Percentiles rank a stretch among this genome's conserved stretches.
phyloP scores from a whole-genome alignment of 2,113 vertebrate genomes.

The Hemiprocne comata region DNA sequence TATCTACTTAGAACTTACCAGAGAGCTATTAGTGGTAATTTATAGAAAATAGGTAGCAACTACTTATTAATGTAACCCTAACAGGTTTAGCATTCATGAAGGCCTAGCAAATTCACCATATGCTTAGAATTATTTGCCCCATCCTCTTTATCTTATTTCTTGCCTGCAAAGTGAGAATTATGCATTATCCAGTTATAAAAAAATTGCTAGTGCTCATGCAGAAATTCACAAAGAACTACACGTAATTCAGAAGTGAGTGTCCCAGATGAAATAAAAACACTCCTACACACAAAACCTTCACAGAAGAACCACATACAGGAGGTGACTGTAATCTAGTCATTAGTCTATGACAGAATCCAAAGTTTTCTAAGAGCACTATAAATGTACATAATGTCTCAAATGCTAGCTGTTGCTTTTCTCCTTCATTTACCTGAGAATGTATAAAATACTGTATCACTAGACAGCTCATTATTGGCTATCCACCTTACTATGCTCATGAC shows the following conservation, averaged over 20 bases:
- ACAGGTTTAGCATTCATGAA: background rate
- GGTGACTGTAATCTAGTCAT: background rate
- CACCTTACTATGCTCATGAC: background rate
- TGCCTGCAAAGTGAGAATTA: conserved; percentile 22
- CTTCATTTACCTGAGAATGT: conserved; percentile 43
- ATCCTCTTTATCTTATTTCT: background rate
- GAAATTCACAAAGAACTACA: conserved; percentile 10
- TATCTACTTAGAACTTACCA: background rate
- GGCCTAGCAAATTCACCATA: background rate
- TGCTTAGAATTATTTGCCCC: background rate
- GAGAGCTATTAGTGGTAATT: background rate
- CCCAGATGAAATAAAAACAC: conserved; percentile 16
- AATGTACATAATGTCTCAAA: conserved; percentile 17
- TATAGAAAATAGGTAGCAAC: background rate
- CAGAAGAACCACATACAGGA: background rate
- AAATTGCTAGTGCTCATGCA: background rate
- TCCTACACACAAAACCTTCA: background rate
- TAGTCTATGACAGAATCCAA: background rate
- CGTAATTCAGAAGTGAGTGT: background rate
- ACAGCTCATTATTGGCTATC: background rate
- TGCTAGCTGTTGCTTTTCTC: conserved; percentile 27
- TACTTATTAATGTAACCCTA: background rate
- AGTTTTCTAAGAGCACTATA: conserved; percentile 4
- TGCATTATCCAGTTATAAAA: background rate
- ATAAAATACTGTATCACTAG: background rate